Base-by-base conservation (phyloP, 1,140 invertebrate species). In the Stegodyphus dumicola region DNA sequence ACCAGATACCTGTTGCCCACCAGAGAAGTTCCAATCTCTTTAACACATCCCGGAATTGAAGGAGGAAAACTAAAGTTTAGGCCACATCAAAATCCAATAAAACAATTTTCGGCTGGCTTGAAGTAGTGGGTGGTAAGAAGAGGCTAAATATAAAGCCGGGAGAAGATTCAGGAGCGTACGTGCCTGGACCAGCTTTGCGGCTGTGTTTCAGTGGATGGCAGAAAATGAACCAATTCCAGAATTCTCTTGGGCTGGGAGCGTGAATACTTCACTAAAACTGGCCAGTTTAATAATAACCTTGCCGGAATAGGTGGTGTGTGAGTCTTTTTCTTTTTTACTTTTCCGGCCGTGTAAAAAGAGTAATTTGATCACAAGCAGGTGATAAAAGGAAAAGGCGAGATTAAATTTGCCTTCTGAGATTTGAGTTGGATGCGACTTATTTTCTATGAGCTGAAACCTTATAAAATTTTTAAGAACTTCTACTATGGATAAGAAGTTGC, bases 31-130 rank as follows among this genome's bases (percentile, higher is more conserved):
- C 77, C 84, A 86, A 86, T 86, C 84, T 71, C 84, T 86, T 86
- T 86, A 86, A 86, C 84, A 86, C 84, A 78, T 77, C 64, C 56
- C n/a, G n/a, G 74, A 65, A 66, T 52, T 83, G 64, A 64, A 53
- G 53, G 78, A 70, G 48, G 78, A 75, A 33, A 67, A 67, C 70
- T 13, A 60, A 83, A 85, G 74, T 85, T 83, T 85, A 77, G 69
- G 54, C 84, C 75, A 49, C 84, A 77, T 86, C 76, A 78, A 86
- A 86, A 86, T 86, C 84, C 66, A 78, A 86, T 86, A 78, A 86
- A 86, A 78, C 75, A 86, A 78, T 86, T 86, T 86, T 77, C 66
- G 80, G 33, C 33, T n/a, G 33, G 80, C 51, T 51, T 13, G 70
- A 33, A 49, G 7, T 15, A 69, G 56, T 64, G 65, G 77, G 51